Evolutionary conservation across 2,797 vertebrate species (phyloP).

Genomic region (Mormyrus proboscirostris): DNA sequence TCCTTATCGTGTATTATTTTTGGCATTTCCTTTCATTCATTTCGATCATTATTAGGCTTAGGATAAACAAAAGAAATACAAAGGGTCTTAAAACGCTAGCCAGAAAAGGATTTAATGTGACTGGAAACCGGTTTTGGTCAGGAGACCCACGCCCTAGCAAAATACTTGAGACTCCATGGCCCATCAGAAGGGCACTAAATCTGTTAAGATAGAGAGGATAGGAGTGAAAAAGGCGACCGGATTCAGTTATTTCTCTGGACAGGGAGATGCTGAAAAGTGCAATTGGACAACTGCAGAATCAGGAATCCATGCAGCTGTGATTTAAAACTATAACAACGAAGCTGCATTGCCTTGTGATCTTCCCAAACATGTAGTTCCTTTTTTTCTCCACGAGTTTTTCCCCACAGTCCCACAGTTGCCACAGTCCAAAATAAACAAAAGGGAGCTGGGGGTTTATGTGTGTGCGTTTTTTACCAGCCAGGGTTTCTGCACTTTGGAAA

Average conservation of each 20-base stretch:
- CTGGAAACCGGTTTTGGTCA: background rate
- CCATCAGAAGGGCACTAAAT: background rate
- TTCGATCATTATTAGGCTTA: background rate
- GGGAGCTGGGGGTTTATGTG: slow-evolving; percentile 11
- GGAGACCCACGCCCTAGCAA: background rate
- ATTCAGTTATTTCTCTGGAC: background rate
- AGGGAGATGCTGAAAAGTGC: background rate
- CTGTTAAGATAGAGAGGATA: background rate
- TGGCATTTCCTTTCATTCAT: background rate
- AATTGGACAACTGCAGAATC: background rate
- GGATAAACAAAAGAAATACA: background rate
- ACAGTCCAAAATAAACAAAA: slow-evolving; percentile 12
- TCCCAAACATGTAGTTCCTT: slow-evolving; percentile 14
- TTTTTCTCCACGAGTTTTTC: slow-evolving; percentile 17
- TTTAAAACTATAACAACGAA: slow-evolving; percentile 23
- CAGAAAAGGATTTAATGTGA: background rate
- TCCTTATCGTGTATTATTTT: background rate
- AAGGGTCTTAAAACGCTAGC: background rate
- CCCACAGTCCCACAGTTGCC: slow-evolving; percentile 2
- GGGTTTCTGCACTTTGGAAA: slow-evolving; percentile 9
- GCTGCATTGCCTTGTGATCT: slow-evolving; percentile 22
- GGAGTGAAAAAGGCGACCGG: background rate
- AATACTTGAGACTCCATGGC: background rate
- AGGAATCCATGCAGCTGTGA: slow-evolving; percentile 13
- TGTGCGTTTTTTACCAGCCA: slow-evolving; percentile 6